These are phyloP conservation scores for Camelus dromedarius DNA, from an alignment of 2,113 vertebrate species.

Conservation along the genomic window DNA sequence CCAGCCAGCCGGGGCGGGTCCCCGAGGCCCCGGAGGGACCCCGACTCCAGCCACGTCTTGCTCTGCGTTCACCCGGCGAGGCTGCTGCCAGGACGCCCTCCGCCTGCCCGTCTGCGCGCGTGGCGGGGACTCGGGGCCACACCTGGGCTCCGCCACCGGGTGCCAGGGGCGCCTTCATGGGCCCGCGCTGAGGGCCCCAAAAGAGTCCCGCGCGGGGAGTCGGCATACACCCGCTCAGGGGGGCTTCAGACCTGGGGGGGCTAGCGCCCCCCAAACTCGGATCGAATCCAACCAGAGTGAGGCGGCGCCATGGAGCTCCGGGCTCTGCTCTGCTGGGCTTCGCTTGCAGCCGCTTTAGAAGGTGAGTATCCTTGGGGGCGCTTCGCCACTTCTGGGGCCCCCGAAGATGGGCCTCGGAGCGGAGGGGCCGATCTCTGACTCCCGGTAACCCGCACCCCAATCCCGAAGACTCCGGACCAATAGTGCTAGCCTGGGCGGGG, in stretches of 20 bases:
- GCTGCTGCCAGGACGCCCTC: slow-evolving; percentile 56
- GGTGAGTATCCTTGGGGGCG: slow-evolving; percentile 60
- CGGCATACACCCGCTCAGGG: not conserved
- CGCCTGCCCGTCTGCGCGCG: not conserved
- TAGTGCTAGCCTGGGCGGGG: not conserved
- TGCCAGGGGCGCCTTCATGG: slow-evolving; percentile 44
- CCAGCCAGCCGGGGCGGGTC: slow-evolving; percentile 44
- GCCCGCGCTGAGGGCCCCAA: slow-evolving; percentile 40
- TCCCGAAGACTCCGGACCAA: slow-evolving; percentile 69
- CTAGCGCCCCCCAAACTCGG: slow-evolving; percentile 74
- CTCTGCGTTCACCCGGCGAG: not conserved
- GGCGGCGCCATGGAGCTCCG: slow-evolving; percentile 71
- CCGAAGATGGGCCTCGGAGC: not conserved
- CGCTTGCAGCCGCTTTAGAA: slow-evolving; percentile 61
- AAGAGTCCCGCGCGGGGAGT: not conserved
- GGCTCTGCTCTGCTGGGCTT: slow-evolving; percentile 74
- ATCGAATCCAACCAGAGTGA: slow-evolving; percentile 4
- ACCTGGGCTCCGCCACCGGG: slow-evolving; percentile 61
- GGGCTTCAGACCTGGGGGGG: slow-evolving; percentile 70
- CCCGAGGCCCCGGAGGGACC: slow-evolving; percentile 58
- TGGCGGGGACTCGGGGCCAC: slow-evolving; percentile 61
- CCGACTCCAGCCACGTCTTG: slow-evolving; percentile 60
- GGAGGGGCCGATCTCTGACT: not conserved
- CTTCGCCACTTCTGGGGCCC: not conserved
- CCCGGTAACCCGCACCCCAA: not conserved